These are phyloP conservation scores for Diplogasteroides magnus DNA, from an alignment of 1,140 invertebrate genomes.

Conservation along the genomic window DNA sequence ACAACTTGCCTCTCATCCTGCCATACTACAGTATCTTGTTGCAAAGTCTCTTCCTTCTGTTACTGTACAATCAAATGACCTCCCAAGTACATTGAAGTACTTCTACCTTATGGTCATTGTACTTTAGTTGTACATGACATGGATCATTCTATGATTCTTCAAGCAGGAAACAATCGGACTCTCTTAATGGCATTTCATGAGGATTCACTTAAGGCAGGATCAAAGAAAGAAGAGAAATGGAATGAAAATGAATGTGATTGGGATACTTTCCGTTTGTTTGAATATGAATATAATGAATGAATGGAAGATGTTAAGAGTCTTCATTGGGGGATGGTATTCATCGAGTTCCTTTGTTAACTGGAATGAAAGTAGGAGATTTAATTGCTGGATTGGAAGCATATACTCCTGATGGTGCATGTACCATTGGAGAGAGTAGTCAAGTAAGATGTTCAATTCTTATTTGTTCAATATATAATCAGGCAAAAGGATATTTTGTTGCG, in stretches of 20 bases:
- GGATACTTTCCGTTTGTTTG: constrained; percentile 77
- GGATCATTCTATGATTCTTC: constrained; percentile 39
- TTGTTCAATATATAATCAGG: too few relatives aligned
- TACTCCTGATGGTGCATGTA: constrained; percentile 69
- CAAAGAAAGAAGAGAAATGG: constrained; percentile 37
- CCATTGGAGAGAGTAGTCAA: constrained; percentile 82
- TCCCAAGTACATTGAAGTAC: not conserved
- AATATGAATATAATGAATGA: not conserved
- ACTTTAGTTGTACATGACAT: constrained; percentile 39
- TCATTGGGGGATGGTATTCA: constrained; percentile 77
- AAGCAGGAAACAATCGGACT: constrained; percentile 40
- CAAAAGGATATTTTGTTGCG: constrained; percentile 87
- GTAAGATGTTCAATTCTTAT: constrained; percentile 56
- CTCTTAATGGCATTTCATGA: constrained; percentile 48
- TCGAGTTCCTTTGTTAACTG: constrained; percentile 72
- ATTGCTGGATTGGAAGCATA: constrained; percentile 86
- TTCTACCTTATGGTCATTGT: not conserved
- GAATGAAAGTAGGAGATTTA: constrained; percentile 69
- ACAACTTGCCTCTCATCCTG: constrained; percentile 48
- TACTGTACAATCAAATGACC: not conserved
- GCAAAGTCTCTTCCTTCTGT: not conserved
- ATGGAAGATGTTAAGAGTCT: constrained; percentile 63
- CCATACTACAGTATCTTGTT: constrained; percentile 26
- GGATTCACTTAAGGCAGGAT: constrained; percentile 35
- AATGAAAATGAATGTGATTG: constrained; percentile 61